phyloP scores from a whole-genome alignment of 23 tunicate genomes.

The Halocynthia aurantium region DNA sequence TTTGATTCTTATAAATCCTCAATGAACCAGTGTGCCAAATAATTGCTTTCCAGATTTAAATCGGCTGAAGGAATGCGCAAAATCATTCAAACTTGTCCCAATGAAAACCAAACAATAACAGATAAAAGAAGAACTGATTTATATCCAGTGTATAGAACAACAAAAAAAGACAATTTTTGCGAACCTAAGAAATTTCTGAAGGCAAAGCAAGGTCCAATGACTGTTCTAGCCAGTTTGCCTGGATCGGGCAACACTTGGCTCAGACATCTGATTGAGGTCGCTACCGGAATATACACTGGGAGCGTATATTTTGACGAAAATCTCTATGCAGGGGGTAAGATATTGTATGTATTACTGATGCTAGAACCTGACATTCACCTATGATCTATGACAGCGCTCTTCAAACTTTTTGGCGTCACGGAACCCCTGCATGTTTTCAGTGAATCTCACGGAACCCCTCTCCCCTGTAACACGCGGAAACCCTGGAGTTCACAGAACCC shows the following conservation, averaged over 20 bases:
- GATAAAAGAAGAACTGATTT: not conserved
- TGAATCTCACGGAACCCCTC: no score
- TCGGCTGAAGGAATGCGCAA: not conserved
- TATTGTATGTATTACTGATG: not conserved
- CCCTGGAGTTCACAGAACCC: no score
- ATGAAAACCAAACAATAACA: not conserved
- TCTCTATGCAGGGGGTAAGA: slow-evolving; percentile 15
- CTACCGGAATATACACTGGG: slow-evolving; percentile 31
- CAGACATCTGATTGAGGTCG: slow-evolving; percentile 18
- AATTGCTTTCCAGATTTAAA: not conserved
- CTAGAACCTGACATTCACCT: no score
- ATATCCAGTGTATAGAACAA: not conserved
- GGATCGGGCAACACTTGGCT: slow-evolving; percentile 34
- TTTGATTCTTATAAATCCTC: no score
- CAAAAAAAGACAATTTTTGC: no score
- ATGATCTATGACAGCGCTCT: no score
- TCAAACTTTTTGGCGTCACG: no score
- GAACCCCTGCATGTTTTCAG: no score
- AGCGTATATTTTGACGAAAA: slow-evolving; percentile 8
- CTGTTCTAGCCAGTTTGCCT: slow-evolving; percentile 1
- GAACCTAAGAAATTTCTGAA: not conserved
- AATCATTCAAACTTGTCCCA: not conserved
- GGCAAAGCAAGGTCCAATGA: not conserved
- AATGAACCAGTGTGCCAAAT: no score
- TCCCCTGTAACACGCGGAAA: no score